phyloP scores from a whole-genome alignment of 2,888 invertebrate genomes.

The Rhaphigaster nebulosa region DNA sequence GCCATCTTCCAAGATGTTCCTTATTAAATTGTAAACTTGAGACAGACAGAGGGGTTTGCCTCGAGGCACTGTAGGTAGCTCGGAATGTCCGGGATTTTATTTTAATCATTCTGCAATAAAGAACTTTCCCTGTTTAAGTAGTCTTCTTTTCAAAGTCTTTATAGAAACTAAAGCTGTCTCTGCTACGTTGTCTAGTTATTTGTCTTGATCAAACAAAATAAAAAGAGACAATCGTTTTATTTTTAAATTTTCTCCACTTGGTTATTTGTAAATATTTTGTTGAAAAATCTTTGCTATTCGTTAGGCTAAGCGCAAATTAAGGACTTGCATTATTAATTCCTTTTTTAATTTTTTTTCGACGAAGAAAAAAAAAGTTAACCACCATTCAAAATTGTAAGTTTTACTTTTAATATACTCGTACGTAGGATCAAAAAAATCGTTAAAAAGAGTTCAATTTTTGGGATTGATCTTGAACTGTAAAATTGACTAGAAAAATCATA shows the following conservation, averaged over 20 bases:
- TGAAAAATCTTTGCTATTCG: too few species aligned
- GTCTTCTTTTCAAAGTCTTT: conserved; percentile 36
- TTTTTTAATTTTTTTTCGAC: too few species aligned
- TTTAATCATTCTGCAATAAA: conserved; percentile 57
- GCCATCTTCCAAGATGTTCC: conserved; percentile 46
- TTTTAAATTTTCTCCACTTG: not conserved
- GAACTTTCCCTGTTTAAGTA: conserved; percentile 54
- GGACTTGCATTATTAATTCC: too few species aligned
- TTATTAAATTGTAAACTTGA: conserved; percentile 56
- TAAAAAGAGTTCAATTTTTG: too few species aligned
- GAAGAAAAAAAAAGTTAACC: too few species aligned
- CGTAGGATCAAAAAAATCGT: too few species aligned
- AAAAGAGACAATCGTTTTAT: not conserved
- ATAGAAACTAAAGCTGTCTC: conserved; percentile 16
- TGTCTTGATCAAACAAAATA: not conserved
- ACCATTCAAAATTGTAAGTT: too few species aligned
- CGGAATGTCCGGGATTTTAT: conserved; percentile 53
- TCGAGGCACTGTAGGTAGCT: conserved; percentile 6
- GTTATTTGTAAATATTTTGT: too few species aligned
- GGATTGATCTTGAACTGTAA: too few species aligned
- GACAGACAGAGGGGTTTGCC: not conserved
- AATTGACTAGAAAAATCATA: too few species aligned
- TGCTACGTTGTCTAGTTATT: not conserved
- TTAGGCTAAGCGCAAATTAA: too few species aligned
- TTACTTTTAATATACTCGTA: too few species aligned